Conservation (phyloP, 2,797 vertebrate species). For the Chloroceryle amazona region DNA sequence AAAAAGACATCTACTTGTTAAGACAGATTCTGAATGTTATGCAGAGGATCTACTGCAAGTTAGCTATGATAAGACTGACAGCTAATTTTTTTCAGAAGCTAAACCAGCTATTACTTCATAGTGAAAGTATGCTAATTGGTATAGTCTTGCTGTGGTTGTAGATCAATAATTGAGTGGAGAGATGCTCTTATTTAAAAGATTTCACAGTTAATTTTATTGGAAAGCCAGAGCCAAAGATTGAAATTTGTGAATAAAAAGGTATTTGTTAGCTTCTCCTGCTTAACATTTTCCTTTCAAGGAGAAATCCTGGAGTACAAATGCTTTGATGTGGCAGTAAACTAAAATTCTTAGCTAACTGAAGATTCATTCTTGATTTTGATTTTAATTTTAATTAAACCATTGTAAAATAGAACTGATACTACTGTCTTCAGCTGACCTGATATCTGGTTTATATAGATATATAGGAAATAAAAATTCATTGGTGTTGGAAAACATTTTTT, state of each 20-base stretch:
- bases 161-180: conserved; percentile 46
- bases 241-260: conserved; percentile 35
- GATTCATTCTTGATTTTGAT: background rate
- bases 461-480: background rate
- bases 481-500: background rate
- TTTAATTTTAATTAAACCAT: background rate
- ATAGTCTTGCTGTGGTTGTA: conserved; percentile 45
- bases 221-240: background rate
- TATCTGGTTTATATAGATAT: background rate
- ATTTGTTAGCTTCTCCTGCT: background rate
- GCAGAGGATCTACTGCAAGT: background rate
- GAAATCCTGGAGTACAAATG: conserved; percentile 4
- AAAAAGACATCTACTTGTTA: background rate
- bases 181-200: conserved; percentile 42
- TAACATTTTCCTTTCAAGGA: background rate
- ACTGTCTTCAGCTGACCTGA: background rate
- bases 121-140: conserved; percentile 20
- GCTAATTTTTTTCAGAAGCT: conserved; percentile 47
- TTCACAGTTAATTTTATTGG: conserved; percentile 32
- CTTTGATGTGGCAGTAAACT: conserved; percentile 3
- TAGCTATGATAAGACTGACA: background rate
- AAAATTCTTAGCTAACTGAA: background rate
- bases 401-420: background rate
- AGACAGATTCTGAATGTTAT: background rate
- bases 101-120: conserved; percentile 12